Base-by-base conservation (phyloP, 2,797 vertebrate species). In the Epinephelus malabaricus region DNA sequence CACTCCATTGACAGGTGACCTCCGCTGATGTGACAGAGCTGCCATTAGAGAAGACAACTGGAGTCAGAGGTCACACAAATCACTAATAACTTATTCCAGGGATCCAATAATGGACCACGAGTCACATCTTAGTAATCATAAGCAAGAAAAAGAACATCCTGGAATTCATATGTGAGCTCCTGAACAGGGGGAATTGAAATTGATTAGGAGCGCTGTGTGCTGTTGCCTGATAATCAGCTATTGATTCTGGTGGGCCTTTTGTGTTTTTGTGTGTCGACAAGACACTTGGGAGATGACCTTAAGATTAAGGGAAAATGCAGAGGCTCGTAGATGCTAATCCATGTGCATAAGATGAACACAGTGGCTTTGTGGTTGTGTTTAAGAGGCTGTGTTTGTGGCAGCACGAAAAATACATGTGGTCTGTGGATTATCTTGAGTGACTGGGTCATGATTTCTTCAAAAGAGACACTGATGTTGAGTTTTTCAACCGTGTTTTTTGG, bases 151-250 rank as follows among this genome's bases (percentile, higher is more conserved):
- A 51, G 74, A 15, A 60, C 73, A 76, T 63, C 54, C 61, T 51
- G 34, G 38, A 73, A 88, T 83, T 82, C 79, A 78, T 80, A 83
- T 53, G 64, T 50, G 70, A 65, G 72, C 78, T 76, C 43, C 75
- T 79, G 49, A 78, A 81, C 68, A 76, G 69, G 71, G 34, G 70
- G 82, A 84, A 83, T 86, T 84, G 77, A 84, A 92, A 93, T 90
- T 89, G 91, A 94, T 92, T 80, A 54, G 69, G 45, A 69, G 80
- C 1, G 21, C 60, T 46, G 73, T 78, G 59, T 73, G 67, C 73
- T 62, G 74, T 53, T 69, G 56, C 53, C 73, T 40, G 43, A 89
- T 89, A 92, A 92, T 92, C 91, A 90, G 67, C 71, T 87, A 94
- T 91, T 80, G 94, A 94, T 93, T 74, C 25, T 30, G 18, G 47